These are phyloP conservation scores for Pseudochaenichthys georgianus DNA, from an alignment of 2,797 vertebrate genomes.

Conservation along the genomic window DNA sequence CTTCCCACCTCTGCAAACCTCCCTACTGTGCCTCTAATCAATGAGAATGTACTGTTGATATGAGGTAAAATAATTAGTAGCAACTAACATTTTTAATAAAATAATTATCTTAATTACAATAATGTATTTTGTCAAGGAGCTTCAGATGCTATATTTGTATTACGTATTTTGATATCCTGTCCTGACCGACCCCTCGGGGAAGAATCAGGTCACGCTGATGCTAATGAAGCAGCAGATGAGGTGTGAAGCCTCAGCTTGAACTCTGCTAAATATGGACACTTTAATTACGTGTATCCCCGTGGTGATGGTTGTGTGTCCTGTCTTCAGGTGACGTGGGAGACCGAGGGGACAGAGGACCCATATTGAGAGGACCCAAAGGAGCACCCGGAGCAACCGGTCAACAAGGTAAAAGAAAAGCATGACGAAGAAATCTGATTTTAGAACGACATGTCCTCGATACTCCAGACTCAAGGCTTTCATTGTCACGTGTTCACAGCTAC, in stretches of 20 bases:
- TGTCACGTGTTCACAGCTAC: too few relatives aligned
- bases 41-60: too few relatives aligned
- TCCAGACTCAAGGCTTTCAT: too few relatives aligned
- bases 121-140: neutral
- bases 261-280: slow-evolving; percentile 9
- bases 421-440: neutral
- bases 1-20: neutral
- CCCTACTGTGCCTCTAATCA: too few relatives aligned
- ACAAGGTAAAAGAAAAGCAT: slow-evolving; percentile 84
- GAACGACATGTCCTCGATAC: neutral
- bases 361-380: slow-evolving; percentile 90
- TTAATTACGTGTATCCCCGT: slow-evolving; percentile 1
- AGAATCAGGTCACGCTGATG: neutral
- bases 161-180: neutral
- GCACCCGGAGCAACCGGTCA: slow-evolving; percentile 90
- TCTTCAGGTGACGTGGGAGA: slow-evolving; percentile 93
- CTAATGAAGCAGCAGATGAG: slow-evolving; percentile 17
- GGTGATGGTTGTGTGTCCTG: neutral
- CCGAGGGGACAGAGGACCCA: slow-evolving; percentile 91
- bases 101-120: neutral
- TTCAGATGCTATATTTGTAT: neutral
- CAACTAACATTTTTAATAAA: neutral
- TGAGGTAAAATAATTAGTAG: too few relatives aligned
- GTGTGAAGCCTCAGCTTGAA: slow-evolving; percentile 24
- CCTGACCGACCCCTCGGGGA: neutral